A percentile compares a stretch with the other conserved stretches of the same genome.
Conservation (phyloP, 2,888 invertebrate genomes). For the Lasioglossum malachurum region DNA sequence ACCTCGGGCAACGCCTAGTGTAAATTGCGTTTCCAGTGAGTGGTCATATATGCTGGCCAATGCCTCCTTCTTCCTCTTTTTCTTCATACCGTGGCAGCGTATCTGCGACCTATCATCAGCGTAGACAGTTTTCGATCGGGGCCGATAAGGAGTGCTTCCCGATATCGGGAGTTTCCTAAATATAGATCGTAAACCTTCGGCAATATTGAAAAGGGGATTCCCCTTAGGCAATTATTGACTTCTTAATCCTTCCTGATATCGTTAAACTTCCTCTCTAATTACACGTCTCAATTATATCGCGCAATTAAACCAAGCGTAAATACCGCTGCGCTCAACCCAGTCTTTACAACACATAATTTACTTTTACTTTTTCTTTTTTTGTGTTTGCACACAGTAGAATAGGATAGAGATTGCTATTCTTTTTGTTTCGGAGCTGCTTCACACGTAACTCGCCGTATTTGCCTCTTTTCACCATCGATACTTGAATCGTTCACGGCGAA, state of each 20-base stretch:
- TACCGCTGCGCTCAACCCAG: background rate
- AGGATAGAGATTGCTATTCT: background rate
- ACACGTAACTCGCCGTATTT: background rate
- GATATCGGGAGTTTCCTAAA: slow-evolving; percentile 21
- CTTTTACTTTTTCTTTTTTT: background rate
- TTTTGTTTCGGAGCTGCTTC: background rate
- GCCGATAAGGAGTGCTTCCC: background rate
- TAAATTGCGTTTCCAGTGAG: slow-evolving; percentile 83
- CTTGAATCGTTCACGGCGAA: background rate
- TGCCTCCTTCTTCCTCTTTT: slow-evolving; percentile 73
- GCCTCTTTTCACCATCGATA: background rate
- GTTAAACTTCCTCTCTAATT: background rate
- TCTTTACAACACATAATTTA: background rate
- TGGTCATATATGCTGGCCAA: slow-evolving; percentile 83
- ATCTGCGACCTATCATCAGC: slow-evolving; percentile 39
- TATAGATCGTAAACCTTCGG: background rate
- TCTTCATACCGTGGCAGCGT: slow-evolving; percentile 36
- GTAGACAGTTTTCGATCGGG: slow-evolving; percentile 29
- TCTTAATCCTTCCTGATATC: background rate
- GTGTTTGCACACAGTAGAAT: background rate
- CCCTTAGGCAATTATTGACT: background rate
- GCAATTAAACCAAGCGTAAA: slow-evolving; percentile 7
- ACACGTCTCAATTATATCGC: background rate
- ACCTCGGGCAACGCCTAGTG: slow-evolving; percentile 78
- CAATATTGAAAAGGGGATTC: background rate